These are phyloP conservation scores for Plutella xylostella DNA, from an alignment of 2,888 invertebrate genomes.

Conservation along the genomic window DNA sequence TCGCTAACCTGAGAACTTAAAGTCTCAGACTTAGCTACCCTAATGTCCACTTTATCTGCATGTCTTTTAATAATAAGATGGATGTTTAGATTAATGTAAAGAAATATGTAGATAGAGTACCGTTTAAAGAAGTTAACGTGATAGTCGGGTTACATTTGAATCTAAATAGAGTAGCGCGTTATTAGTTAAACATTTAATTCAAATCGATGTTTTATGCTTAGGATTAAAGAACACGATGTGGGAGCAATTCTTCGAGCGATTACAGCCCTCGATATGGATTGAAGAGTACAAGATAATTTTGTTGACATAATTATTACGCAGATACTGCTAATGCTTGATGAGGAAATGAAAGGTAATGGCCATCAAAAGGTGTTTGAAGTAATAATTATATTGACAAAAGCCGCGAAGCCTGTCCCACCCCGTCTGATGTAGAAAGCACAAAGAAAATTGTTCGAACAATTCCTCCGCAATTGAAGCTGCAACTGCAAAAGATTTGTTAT, in stretches of 20 bases:
- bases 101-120: conserved; percentile 37
- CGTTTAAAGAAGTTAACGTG: conserved; percentile 26
- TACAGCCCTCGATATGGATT: conserved; percentile 7
- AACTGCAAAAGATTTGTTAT: conserved; percentile 70
- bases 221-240: conserved; percentile 42
- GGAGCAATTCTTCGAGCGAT: conserved; percentile 59
- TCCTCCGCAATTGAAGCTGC: conserved; percentile 61
- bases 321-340: not conserved
- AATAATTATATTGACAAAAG: not conserved
- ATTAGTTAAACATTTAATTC: conserved; percentile 35
- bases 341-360: not conserved
- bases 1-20: not conserved
- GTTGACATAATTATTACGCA: not conserved
- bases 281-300: not conserved
- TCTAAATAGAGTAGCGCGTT: conserved; percentile 36
- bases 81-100: conserved; percentile 50
- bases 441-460: conserved; percentile 61
- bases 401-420: conserved; percentile 18
- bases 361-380: not conserved
- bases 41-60: conserved; percentile 49
- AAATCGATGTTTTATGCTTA: conserved; percentile 59
- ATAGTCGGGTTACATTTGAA: conserved; percentile 38
- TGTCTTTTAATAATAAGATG: conserved; percentile 52
- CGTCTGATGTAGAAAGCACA: conserved; percentile 16
- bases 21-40: conserved; percentile 2